phyloP scores from a whole-genome alignment of 1,140 invertebrate species.

The Diachasmimorpha longicaudata region DNA sequence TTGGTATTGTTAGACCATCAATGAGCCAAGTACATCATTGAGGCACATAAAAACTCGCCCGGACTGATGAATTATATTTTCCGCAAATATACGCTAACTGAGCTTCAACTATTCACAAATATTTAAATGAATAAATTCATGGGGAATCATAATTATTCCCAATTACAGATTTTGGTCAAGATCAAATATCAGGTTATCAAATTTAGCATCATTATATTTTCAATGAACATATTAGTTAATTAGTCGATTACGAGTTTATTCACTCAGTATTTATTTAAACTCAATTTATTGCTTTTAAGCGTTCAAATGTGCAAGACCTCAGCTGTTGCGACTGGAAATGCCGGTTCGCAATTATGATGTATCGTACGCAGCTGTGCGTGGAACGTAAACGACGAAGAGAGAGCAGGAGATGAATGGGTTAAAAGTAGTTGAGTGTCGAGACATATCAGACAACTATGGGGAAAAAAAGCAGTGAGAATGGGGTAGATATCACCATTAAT shows the following conservation, averaged over 20 bases:
- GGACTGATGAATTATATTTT: too few species aligned
- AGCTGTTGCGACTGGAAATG: constrained; percentile 19
- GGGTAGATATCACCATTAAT: neutral
- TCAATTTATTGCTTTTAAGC: neutral
- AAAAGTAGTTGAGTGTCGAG: neutral
- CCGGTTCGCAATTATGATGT: constrained; percentile 27
- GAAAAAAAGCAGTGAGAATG: neutral
- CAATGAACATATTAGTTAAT: neutral
- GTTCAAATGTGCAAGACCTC: neutral
- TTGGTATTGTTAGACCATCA: too few species aligned
- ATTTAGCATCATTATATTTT: too few species aligned
- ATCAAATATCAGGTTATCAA: neutral
- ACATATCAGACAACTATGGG: neutral
- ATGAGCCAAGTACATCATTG: too few species aligned
- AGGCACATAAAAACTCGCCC: too few species aligned
- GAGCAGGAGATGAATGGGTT: neutral
- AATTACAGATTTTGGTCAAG: neutral
- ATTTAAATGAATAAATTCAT: too few species aligned
- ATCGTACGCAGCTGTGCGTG: constrained; percentile 10
- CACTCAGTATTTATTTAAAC: neutral
- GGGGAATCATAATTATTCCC: too few species aligned
- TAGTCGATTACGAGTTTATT: neutral
- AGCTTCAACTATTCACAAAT: too few species aligned
- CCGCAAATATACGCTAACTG: too few species aligned
- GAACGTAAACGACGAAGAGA: neutral